Base-by-base conservation (phyloP, 2,888 invertebrate genomes). In the Blastobasis adustella region DNA sequence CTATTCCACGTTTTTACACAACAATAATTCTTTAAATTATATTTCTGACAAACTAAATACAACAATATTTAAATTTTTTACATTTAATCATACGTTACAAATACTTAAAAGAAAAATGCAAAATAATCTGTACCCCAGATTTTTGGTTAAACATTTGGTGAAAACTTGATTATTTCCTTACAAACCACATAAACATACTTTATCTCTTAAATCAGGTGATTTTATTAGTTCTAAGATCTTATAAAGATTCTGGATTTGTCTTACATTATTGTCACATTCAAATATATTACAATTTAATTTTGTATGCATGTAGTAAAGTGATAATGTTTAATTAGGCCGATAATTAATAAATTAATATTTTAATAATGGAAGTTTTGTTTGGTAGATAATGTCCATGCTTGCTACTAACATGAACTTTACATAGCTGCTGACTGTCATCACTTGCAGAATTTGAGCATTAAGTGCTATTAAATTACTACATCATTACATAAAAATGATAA, bases 111-210 rank as follows among this genome's bases (percentile, higher is more conserved):
- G 23, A 23, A 23, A 23, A 23, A 23, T 23, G 23, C 23, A 23
- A 23, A 23, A 23, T 23, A 23, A 23, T 23, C 23, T 23, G 23
- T 23, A 23, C 23, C 23, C 23, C 23, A 23, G 23, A 23, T 23
- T 23, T 47, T 47, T 47, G 47, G 47, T 67, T 64, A 71, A 23
- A 62, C 66, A 67, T 66, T 67, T 69, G 69, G 71, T 65, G 60
- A 62, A 36, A 44, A 37, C 47, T 47, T 47, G 41, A 44, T 51
- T 51, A 49, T 41, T 37, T 23, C 6, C 43, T 10, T 37, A 23
- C 23, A 23, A 23, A 23, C 23, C 23, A 23, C 23, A 23, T 23
- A 23, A 23, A 23, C 23, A 23, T 23, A 23, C 23, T 23, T 3
- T 23, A 23, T 23, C 23, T 23, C 23, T 23, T 23, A 23, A 23